Conservation (phyloP, 2,797 vertebrate species). For the Pampus argenteus region DNA sequence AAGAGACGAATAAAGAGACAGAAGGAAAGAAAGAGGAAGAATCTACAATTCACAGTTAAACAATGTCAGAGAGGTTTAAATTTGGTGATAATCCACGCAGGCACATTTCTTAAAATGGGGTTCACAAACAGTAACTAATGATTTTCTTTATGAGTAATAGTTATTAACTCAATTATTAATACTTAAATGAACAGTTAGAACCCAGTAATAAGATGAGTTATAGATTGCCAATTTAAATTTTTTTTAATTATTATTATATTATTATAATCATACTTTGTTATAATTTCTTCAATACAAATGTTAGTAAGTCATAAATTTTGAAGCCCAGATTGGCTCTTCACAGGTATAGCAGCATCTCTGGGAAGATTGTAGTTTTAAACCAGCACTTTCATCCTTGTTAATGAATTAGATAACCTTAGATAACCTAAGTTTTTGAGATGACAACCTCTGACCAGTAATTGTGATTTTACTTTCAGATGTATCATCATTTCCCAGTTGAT, state of each 20-base stretch:
- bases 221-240: too few species aligned
- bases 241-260: too few species aligned
- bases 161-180: slow-evolving; percentile 33
- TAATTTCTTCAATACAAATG: neutral
- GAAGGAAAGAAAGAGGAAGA: slow-evolving; percentile 32
- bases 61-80: neutral
- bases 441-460: neutral
- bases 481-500: neutral
- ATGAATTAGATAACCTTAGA: neutral
- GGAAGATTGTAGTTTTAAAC: neutral
- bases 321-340: neutral
- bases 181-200: slow-evolving; percentile 9
- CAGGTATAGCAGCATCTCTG: neutral
- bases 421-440: neutral
- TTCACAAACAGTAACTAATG: neutral
- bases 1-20: slow-evolving; percentile 35
- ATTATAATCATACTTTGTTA: too few species aligned
- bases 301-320: neutral
- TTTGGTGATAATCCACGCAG: neutral
- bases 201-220: neutral
- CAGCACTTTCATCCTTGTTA: neutral
- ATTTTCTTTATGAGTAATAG: neutral
- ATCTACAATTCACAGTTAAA: slow-evolving; percentile 2
- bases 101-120: neutral
- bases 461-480: neutral